Conservation (phyloP, 1,140 invertebrate species). For the Drosophila bifasciata region DNA sequence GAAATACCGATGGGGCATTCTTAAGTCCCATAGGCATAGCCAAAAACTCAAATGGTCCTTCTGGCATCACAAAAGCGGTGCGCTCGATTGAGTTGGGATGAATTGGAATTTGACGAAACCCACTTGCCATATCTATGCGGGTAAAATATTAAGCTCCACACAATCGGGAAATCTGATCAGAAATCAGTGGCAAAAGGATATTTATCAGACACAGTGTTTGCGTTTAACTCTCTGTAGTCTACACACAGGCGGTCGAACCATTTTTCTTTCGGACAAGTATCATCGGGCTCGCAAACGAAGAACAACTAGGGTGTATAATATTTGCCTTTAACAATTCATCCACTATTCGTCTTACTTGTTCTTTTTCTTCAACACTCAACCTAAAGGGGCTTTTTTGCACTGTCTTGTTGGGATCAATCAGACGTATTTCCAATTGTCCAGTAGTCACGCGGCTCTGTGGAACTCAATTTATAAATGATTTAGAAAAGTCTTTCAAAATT, state of each 20-base stretch:
- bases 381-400: conserved; percentile 1
- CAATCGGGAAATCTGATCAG: background rate
- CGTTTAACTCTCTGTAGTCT: background rate
- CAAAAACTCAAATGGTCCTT: conserved; percentile 5
- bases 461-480: conserved; percentile 10
- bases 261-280: conserved; percentile 13
- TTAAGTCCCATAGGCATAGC: background rate
- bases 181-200: conserved; percentile 8
- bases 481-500: background rate
- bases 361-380: conserved; percentile 13
- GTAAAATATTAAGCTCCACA: conserved; percentile 5
- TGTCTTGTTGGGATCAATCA: conserved; percentile 17
- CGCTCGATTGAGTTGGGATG: conserved; percentile 1
- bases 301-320: conserved; percentile 11
- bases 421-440: too few species aligned
- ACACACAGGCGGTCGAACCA: conserved; percentile 7
- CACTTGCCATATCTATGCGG: conserved; percentile 11
- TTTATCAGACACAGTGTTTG: conserved; percentile 16
- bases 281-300: conserved; percentile 6
- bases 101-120: conserved; percentile 6
- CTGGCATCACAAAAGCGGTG: conserved; percentile 10
- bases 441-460: conserved; percentile 8
- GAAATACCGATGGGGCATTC: background rate
- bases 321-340: conserved; percentile 4
- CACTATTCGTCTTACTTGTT: background rate